A percentile compares a stretch with the other conserved stretches of the same genome.
phyloP scores from a whole-genome alignment of 2,797 vertebrate genomes.

The Dromococcyx pavoninus region DNA sequence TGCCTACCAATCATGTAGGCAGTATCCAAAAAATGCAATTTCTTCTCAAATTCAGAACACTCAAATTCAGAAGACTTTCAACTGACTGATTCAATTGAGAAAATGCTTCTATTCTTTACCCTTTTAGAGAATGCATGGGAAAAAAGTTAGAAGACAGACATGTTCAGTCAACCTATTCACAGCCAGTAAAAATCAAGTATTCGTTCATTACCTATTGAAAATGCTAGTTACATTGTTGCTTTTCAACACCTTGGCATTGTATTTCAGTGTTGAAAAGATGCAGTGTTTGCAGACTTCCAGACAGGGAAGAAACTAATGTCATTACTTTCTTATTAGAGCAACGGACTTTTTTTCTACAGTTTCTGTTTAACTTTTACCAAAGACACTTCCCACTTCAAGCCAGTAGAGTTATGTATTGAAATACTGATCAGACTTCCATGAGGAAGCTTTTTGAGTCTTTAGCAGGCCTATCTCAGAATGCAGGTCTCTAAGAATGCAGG shows the following conservation, averaged over 20 bases:
- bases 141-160: background rate
- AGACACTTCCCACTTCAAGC: background rate
- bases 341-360: background rate
- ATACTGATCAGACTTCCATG: background rate
- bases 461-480: background rate
- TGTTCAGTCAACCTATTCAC: background rate
- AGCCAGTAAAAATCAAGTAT: background rate
- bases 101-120: background rate
- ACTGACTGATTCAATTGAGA: background rate
- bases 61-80: background rate
- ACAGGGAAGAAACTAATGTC: background rate
- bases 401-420: background rate
- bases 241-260: background rate
- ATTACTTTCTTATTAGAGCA: background rate
- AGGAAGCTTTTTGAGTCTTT: background rate
- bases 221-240: background rate
- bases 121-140: background rate
- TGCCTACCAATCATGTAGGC: background rate
- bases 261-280: background rate
- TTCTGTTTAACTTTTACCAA: background rate
- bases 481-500: background rate
- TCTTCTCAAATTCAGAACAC: background rate
- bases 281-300: background rate
- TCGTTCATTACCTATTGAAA: background rate
- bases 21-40: background rate